Base-by-base conservation (phyloP, 1,140 invertebrate genomes). In the Drosophila erecta region DNA sequence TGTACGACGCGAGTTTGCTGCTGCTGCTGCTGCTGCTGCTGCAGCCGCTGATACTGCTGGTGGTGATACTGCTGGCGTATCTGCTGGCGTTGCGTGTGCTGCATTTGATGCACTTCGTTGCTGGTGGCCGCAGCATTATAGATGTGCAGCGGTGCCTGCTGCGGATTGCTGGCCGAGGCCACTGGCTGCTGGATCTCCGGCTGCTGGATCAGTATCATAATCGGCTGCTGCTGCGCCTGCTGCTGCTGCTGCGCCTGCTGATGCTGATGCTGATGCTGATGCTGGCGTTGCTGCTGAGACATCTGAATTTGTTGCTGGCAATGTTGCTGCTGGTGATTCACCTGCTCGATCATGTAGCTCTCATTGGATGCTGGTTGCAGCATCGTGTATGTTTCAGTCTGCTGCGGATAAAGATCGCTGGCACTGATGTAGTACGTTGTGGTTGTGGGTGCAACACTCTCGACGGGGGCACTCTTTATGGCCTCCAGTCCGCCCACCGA, bases 351-450 rank as follows among this genome's bases (percentile, higher is more conserved):
- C 37, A 86, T 40, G 44, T 91, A 91, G 51, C 76, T 90, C 10
- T 90, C 89, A 54, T 89, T 90, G 44, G 47, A 44, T 0, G 64
- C 60, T 5, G 64, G 64, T 38, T 65, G 44, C 12, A 86, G 55
- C 74, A 86, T 53, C 0, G 81, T 53, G 15, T 78, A 86, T 0
- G 57, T 60, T 17, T 85, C 77, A 8, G 57, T 12, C 41, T 65
- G 50, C n/a, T 74, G 61, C 12, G 71, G 84, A 70, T 91, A 91
- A 14, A 91, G 65, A 69, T 91, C 90, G 49, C 71, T 59, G 17
- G 90, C 73, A 49, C 77, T 87, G 14, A 91, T 91, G 46, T 91
- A 91, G 62, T 91, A 91, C 1, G 90, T 91, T 11, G 87, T 87
- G 12, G 86, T 81, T 24, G 69, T 37, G 53, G 30, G 58, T 6